Percentiles rank a stretch among this genome's conserved stretches.
phyloP scores from a whole-genome alignment of 2,797 vertebrate species.

The Sandelia bainsii region DNA sequence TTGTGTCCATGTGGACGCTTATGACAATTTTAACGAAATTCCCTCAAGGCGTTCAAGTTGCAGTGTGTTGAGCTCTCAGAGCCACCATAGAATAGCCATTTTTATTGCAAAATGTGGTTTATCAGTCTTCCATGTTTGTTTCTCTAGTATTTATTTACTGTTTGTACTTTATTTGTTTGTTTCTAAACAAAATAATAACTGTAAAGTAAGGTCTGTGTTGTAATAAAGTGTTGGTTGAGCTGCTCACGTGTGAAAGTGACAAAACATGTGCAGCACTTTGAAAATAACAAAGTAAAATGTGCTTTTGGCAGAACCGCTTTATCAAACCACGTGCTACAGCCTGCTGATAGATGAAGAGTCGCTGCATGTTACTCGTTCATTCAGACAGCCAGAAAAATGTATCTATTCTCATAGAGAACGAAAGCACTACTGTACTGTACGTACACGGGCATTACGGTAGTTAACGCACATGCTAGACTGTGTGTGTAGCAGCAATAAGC shows the following conservation, averaged over 20 bases:
- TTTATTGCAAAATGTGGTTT: conserved; percentile 20
- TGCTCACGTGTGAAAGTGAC: conserved; percentile 15
- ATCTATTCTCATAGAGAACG: conserved; percentile 46
- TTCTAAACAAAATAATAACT: conserved; percentile 16
- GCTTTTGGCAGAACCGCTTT: conserved; percentile 26
- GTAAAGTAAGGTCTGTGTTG: conserved; percentile 15
- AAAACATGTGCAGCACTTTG: conserved; percentile 19
- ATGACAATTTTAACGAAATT: no score
- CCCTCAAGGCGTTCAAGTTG: no score
- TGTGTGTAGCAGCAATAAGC: conserved; percentile 65
- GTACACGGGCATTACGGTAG: conserved; percentile 39
- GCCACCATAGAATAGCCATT: conserved; percentile 12
- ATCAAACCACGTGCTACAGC: conserved; percentile 25
- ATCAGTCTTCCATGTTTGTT: conserved; percentile 28
- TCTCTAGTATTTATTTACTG: not conserved
- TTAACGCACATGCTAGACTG: conserved; percentile 60
- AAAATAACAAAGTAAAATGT: conserved; percentile 22
- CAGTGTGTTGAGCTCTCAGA: no score
- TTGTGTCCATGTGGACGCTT: no score
- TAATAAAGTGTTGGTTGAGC: not conserved
- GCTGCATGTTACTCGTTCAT: conserved; percentile 65
- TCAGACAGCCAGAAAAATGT: conserved; percentile 38
- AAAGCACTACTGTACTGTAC: conserved; percentile 55
- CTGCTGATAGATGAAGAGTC: conserved; percentile 38
- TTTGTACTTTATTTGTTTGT: conserved; percentile 15